A percentile compares a stretch with the other conserved stretches of the same genome.
These are phyloP conservation scores for Acanthococcus lagerstroemiae DNA, from an alignment of 2,888 invertebrate species.

Conservation along the genomic window DNA sequence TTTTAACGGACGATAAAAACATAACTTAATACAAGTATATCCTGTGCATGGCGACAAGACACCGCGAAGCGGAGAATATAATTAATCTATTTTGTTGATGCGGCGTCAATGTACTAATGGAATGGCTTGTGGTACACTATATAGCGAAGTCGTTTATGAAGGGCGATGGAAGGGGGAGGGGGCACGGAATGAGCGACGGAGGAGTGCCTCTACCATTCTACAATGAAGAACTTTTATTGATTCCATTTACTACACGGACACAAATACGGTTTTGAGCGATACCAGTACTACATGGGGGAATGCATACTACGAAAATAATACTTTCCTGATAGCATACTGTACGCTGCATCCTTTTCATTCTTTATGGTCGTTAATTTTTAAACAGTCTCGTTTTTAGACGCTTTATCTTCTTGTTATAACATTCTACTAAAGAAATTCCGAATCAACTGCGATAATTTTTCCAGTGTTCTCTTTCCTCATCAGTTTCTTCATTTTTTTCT, in stretches of 20 bases:
- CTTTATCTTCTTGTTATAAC: conserved; percentile 21
- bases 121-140: conserved; percentile 28
- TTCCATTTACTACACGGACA: conserved; percentile 28
- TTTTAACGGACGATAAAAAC: no score
- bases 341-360: conserved; percentile 25
- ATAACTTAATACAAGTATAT: no score
- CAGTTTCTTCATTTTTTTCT: neutral
- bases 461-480: neutral
- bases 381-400: conserved; percentile 19
- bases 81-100: conserved; percentile 23
- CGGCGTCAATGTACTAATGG: conserved; percentile 27
- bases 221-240: conserved; percentile 31
- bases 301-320: conserved; percentile 21
- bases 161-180: conserved; percentile 13
- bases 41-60: conserved; percentile 22
- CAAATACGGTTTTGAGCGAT: conserved; percentile 26
- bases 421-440: conserved; percentile 1
- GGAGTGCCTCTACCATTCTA: conserved; percentile 23
- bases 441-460: conserved; percentile 3
- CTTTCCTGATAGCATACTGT: conserved; percentile 13
- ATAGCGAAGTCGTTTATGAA: conserved; percentile 24
- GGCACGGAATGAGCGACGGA: conserved; percentile 20
- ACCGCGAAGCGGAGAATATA: conserved; percentile 17
- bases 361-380: conserved; percentile 25
- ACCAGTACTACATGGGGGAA: conserved; percentile 14